Conservation (phyloP, 2,113 vertebrate genomes). For the Polyodon spathula region DNA sequence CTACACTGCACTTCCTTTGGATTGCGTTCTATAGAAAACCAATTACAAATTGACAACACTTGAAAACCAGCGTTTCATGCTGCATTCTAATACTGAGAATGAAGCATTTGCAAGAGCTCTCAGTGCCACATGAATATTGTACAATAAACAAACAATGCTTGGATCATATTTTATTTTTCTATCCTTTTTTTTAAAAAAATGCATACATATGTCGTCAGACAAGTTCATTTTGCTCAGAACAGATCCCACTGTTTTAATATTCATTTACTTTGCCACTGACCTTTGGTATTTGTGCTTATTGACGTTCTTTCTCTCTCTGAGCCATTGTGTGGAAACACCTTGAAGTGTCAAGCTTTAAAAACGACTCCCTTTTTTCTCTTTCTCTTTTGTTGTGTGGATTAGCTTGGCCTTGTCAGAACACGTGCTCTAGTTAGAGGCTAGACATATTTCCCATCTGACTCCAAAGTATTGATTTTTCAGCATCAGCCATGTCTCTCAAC, state of each 20-base stretch:
- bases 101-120: no score
- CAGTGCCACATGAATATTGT: no score
- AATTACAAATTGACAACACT: no score
- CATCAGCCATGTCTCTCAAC: conserved; percentile 54
- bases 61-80: no score
- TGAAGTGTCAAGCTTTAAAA: conserved; percentile 66
- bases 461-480: conserved; percentile 61
- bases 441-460: conserved; percentile 70
- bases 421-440: conserved; percentile 65
- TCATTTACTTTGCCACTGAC: conserved; percentile 48
- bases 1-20: no score
- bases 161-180: no score
- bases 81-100: no score
- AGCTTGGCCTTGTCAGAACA: conserved; percentile 66
- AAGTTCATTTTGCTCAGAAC: conserved; percentile 16
- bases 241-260: conserved; percentile 45
- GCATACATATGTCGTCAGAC: background rate
- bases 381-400: conserved; percentile 49
- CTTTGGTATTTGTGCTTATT: conserved; percentile 62
- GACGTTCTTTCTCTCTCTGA: conserved; percentile 40
- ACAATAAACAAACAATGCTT: no score
- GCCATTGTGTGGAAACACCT: conserved; percentile 52
- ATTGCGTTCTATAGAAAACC: no score
- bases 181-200: no score
- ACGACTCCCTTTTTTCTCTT: conserved; percentile 43